Evolutionary conservation across 2,888 invertebrate species (phyloP), one percentile per base, ranked within the genome.

Genomic region (Allolobophora icterica): DNA sequence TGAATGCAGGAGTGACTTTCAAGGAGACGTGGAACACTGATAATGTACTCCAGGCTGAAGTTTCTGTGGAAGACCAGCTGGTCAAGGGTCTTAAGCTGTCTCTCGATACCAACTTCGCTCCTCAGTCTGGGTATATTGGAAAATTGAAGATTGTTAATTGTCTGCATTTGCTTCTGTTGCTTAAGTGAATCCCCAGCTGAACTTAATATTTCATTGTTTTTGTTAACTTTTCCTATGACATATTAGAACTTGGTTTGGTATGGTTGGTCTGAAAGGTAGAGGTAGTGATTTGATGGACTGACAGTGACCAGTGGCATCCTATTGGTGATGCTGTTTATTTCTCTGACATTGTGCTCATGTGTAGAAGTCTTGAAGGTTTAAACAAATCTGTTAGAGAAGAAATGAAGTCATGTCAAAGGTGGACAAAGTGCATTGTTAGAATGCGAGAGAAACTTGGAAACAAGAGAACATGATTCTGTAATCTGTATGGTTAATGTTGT

Each of bases 11-110:
- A 93, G 95, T 99, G 92, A 98, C 98, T 90, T 97, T 99, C 96
- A 97, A 98, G 94, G 99, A 99, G 96, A 99, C 98, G 96, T 99
- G 99, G 99, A 99, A 98, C 96, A 99, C 99, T 92, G 98, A 99
- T 95, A 99, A 99, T 96, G 97, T 98, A 91, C 96, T 99, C 93
- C 94, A 95, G 90, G 98, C 98, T 90, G 99, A 99, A 95, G 96
- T 99, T 92, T 97, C 98, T 91, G 96, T 99, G 91, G 97, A 97
- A 95, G 98, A 99, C 96, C 97, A 98, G 96, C 96, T 99, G 93
- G 96, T 97, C 90, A 97, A 98, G 94, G 99, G 99, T 92, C 96
- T 99, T 92, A 99, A 99, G 95, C 95, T 99, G 93, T 97, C 98
- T 92, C 97, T 98, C 93, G 98, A 98, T 96, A 97, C 98, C 93